Conservation (phyloP, 2,113 vertebrate genomes). For the Syngnathus typhle region DNA sequence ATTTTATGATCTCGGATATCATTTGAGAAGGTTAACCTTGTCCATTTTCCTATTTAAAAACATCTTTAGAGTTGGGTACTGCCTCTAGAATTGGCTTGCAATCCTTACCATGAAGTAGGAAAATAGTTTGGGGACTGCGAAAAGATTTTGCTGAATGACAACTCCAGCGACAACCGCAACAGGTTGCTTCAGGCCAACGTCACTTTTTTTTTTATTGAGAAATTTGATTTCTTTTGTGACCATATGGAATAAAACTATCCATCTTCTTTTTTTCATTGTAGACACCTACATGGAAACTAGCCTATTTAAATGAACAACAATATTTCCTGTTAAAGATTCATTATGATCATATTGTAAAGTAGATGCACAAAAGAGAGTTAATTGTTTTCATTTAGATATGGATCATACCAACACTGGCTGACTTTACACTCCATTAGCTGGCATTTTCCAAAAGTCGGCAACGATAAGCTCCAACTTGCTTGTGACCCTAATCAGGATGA, state of each 20-base stretch:
- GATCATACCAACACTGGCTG: no score
- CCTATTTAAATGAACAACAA: neutral
- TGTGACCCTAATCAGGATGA: neutral
- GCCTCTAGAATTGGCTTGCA: neutral
- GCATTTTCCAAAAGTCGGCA: neutral
- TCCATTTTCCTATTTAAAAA: neutral
- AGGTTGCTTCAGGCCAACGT: conserved; percentile 1
- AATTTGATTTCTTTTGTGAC: conserved; percentile 4
- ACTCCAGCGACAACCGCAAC: conserved; percentile 7
- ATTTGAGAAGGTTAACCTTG: neutral
- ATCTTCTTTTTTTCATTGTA: neutral
- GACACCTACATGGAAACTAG: neutral
- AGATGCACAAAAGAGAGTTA: neutral
- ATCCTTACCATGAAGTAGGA: neutral
- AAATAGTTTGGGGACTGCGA: conserved; percentile 2
- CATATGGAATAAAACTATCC: conserved; percentile 1
- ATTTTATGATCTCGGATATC: neutral
- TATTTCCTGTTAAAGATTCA: neutral
- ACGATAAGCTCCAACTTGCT: neutral
- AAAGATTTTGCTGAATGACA: conserved; percentile 1
- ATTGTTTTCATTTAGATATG: neutral
- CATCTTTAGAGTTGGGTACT: neutral
- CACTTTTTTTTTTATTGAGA: neutral
- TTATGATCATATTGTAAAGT: no score
- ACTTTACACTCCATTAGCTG: neutral